Evolutionary conservation across 2,113 vertebrate species (phyloP).

Genomic region (Synchiropus splendidus): DNA sequence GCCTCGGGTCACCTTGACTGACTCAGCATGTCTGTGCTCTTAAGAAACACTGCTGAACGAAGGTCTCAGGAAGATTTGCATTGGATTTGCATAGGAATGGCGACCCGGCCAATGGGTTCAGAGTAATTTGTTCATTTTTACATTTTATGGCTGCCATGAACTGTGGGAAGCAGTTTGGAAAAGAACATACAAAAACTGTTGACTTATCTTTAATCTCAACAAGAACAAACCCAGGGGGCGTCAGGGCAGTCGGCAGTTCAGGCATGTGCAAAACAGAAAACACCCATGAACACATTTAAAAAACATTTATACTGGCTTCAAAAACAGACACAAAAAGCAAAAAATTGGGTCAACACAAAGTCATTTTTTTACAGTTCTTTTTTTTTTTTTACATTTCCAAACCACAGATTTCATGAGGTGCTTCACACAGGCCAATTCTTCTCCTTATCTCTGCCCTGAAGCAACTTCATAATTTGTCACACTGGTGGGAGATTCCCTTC

Average conservation of each 20-base stretch:
- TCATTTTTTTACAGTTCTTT: too few species aligned
- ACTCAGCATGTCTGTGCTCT: conserved; percentile 11
- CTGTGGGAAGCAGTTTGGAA: conserved; percentile 11
- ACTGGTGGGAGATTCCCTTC: too few species aligned
- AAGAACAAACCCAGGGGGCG: conserved; percentile 3
- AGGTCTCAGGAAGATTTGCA: conserved; percentile 43
- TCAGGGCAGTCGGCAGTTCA: background rate
- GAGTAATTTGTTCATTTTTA: conserved; percentile 39
- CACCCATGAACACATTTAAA: too few species aligned
- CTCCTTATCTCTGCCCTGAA: too few species aligned
- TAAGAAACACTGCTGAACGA: conserved; percentile 12
- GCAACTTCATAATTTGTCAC: too few species aligned
- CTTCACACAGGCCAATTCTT: too few species aligned
- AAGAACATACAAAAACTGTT: conserved; percentile 29
- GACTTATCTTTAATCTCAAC: conserved; percentile 33
- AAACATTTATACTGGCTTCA: too few species aligned
- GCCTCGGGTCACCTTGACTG: conserved; percentile 7
- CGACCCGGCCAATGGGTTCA: conserved; percentile 21
- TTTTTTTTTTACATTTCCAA: too few species aligned
- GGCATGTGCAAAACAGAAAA: too few species aligned
- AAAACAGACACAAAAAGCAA: too few species aligned
- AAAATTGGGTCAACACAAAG: too few species aligned
- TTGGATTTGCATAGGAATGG: conserved; percentile 37
- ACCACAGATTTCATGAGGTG: too few species aligned
- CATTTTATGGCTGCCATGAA: conserved; percentile 23